A percentile compares a stretch with the other conserved stretches of the same genome.
These are phyloP conservation scores for Malurus melanocephalus DNA, from an alignment of 2,113 vertebrate genomes.

Conservation along the genomic window DNA sequence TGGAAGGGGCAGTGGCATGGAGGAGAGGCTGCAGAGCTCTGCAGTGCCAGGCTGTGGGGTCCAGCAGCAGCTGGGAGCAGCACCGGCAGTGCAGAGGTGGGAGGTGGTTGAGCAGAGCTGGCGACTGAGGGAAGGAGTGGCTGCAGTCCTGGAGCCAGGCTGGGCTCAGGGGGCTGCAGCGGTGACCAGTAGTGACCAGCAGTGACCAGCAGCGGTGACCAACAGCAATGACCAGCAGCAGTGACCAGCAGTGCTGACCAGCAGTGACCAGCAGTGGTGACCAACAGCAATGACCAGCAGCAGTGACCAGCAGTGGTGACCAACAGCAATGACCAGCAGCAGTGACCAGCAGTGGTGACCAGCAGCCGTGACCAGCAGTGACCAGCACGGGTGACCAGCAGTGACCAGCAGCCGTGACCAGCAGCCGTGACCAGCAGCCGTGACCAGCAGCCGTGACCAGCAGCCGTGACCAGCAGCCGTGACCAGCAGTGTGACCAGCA, in stretches of 20 bases:
- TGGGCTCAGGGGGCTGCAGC: not conserved
- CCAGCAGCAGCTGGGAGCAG: not conserved
- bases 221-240: not conserved
- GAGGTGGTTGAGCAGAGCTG: rapidly evolving
- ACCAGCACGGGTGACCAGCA: not conserved
- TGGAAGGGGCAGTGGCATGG: rapidly evolving
- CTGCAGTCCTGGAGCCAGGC: not conserved
- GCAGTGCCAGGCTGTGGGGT: rapidly evolving
- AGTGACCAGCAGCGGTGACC: too few species aligned
- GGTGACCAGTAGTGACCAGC: too few species aligned
- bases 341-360: too few species aligned
- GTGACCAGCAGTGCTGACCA: rapidly evolving
- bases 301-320: too few species aligned
- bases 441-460: too few species aligned
- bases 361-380: rapidly evolving
- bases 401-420: too few species aligned
- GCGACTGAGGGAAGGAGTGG: not conserved
- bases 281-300: not conserved
- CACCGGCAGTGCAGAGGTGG: rapidly evolving
- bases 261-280: too few species aligned
- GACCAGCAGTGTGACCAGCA: not conserved
- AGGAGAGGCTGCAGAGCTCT: rapidly evolving
- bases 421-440: not conserved
- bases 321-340: not conserved
- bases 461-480: not conserved